A percentile compares a stretch with the other conserved stretches of the same genome.
Evolutionary conservation across 2,888 invertebrate genomes (phyloP).

Genomic region (Nemurella pictetii): DNA sequence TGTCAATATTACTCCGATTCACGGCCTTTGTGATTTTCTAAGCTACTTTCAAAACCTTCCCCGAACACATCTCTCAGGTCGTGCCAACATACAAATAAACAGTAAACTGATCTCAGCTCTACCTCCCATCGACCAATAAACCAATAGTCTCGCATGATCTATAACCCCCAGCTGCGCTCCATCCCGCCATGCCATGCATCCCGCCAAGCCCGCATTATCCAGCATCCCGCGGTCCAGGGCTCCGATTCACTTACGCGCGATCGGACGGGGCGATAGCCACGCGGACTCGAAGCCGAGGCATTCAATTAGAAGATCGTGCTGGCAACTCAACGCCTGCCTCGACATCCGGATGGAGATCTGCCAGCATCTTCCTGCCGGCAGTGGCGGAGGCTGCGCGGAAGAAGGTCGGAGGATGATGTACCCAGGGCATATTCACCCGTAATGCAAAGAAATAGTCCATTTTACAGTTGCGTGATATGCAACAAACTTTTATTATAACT

Average conservation of each 20-base stretch:
- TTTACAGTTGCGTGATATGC: no score
- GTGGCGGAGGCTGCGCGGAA: not conserved
- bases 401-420: no score
- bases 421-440: no score
- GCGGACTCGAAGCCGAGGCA: not conserved
- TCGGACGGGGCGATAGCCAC: not conserved
- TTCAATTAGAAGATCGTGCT: not conserved
- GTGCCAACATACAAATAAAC: not conserved
- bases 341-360: not conserved
- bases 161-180: not conserved
- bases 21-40: no score
- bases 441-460: no score
- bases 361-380: not conserved
- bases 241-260: not conserved
- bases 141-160: not conserved
- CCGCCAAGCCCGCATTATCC: no score
- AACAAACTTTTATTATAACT: no score
- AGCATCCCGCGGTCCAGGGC: no score
- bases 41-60: not conserved
- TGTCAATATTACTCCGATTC: no score
- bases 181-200: no score
- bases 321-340: not conserved
- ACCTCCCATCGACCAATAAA: not conserved
- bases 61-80: no score
- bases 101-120: not conserved